These are phyloP conservation scores for Melanerpes formicivorus DNA, from an alignment of 2,113 vertebrate genomes.

Conservation along the genomic window DNA sequence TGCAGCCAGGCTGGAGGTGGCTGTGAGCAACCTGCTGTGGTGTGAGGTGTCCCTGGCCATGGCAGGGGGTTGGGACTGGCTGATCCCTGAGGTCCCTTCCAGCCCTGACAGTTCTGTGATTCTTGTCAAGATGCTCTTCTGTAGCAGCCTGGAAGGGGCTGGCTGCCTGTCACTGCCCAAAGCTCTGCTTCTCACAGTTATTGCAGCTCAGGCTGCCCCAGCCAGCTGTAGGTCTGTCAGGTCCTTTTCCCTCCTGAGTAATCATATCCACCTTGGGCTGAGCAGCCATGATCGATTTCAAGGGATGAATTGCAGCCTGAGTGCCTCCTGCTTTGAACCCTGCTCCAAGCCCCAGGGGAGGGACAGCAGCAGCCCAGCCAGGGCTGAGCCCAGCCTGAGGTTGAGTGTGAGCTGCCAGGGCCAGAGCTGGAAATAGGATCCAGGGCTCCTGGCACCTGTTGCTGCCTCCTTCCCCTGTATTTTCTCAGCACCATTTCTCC, in stretches of 20 bases:
- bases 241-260: background rate
- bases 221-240: background rate
- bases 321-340: background rate
- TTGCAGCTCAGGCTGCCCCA: background rate
- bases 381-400: background rate
- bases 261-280: background rate
- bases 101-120: too few species aligned
- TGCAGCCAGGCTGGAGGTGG: too few species aligned
- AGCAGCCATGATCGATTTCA: background rate
- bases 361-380: background rate
- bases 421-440: background rate
- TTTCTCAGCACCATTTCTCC: background rate
- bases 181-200: background rate
- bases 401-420: background rate
- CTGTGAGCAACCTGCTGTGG: too few species aligned
- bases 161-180: background rate
- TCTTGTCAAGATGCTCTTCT: background rate
- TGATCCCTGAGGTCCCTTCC: too few species aligned
- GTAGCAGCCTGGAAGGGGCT: fast-evolving
- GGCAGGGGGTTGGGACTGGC: too few species aligned
- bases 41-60: too few species aligned
- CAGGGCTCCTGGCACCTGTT: background rate
- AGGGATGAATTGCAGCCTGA: background rate
- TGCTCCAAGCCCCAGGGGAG: background rate
- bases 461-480: background rate